A percentile compares a stretch with the other conserved stretches of the same genome.
Conservation (phyloP, 92 coral and sea anemone species). For the Epizoanthus rinbou region DNA sequence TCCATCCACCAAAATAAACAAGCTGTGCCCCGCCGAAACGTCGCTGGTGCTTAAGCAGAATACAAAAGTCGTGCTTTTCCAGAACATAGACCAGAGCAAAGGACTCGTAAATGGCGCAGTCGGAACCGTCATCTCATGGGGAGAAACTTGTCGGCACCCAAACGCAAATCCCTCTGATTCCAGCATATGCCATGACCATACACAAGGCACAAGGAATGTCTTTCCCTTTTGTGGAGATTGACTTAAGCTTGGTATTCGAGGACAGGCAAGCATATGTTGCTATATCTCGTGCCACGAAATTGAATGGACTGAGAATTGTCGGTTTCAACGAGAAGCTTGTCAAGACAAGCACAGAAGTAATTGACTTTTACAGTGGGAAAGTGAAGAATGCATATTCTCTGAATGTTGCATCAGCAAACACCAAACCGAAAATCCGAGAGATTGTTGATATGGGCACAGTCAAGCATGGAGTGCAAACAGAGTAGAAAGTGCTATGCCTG, state of each 20-base stretch:
- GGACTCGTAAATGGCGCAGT: slow-evolving; percentile 25
- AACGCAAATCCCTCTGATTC: slow-evolving; percentile 44
- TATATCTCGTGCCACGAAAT: slow-evolving; percentile 37
- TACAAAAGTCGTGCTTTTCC: slow-evolving; percentile 40
- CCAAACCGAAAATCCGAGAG: too few relatives aligned
- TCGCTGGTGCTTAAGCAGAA: slow-evolving; percentile 32
- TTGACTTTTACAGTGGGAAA: slow-evolving; percentile 23
- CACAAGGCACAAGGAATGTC: slow-evolving; percentile 49
- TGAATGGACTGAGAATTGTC: slow-evolving; percentile 27
- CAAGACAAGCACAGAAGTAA: slow-evolving; percentile 15
- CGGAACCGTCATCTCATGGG: slow-evolving; percentile 24
- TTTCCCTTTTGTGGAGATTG: slow-evolving; percentile 33
- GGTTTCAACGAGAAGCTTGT: slow-evolving; percentile 33
- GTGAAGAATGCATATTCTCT: neutral
- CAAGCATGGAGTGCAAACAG: too few relatives aligned
- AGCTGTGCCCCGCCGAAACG: slow-evolving; percentile 36
- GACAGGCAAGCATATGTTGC: slow-evolving; percentile 56
- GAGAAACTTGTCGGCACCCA: slow-evolving; percentile 20
- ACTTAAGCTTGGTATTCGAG: slow-evolving; percentile 44
- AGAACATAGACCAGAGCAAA: too few relatives aligned
- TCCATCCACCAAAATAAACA: neutral
- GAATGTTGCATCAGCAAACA: too few relatives aligned
- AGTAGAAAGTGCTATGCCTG: too few relatives aligned
- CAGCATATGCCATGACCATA: slow-evolving; percentile 46
- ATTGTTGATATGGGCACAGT: too few relatives aligned